Percentiles rank a stretch among this genome's conserved stretches.
These are phyloP conservation scores for Lophius piscatorius DNA, from an alignment of 2,113 vertebrate genomes.

Conservation along the genomic window DNA sequence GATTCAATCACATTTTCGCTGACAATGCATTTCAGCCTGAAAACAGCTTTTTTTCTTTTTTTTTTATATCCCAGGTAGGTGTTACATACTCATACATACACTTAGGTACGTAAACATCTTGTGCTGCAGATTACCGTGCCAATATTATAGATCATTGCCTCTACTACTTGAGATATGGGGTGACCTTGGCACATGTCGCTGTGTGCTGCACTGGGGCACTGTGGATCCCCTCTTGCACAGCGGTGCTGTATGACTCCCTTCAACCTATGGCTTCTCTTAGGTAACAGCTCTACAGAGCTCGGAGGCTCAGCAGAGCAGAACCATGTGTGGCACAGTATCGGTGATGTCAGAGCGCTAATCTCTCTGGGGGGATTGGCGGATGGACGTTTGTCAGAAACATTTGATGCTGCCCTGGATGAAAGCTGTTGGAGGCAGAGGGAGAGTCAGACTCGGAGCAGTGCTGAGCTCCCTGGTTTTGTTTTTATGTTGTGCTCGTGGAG, in stretches of 20 bases:
- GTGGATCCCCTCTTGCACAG: constrained; percentile 10
- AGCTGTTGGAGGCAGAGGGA: constrained; percentile 42
- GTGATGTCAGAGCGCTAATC: constrained; percentile 88
- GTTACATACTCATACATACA: constrained; percentile 22
- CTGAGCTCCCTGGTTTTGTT: constrained; percentile 37
- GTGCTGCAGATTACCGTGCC: too few species aligned
- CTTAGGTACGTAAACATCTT: not conserved
- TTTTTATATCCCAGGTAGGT: constrained; percentile 60
- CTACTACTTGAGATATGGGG: constrained; percentile 4
- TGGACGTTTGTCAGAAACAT: constrained; percentile 77
- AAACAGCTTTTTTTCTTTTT: constrained; percentile 42
- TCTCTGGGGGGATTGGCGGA: constrained; percentile 80
- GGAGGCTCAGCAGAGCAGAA: constrained; percentile 50
- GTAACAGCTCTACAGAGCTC: constrained; percentile 55
- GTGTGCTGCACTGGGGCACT: not conserved
- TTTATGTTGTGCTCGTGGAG: constrained; percentile 16
- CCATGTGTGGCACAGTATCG: constrained; percentile 69
- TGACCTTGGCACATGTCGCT: constrained; percentile 2
- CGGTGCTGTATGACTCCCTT: constrained; percentile 27
- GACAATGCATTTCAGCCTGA: constrained; percentile 50
- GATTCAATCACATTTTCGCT: constrained; percentile 45
- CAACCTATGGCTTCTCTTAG: constrained; percentile 51
- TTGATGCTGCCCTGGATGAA: constrained; percentile 73
- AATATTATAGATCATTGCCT: too few species aligned
- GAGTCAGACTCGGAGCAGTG: constrained; percentile 42